Base-by-base conservation (phyloP, 30 jellyfish, hydroid and myxozoan species). In the Hydractinia echinata region DNA sequence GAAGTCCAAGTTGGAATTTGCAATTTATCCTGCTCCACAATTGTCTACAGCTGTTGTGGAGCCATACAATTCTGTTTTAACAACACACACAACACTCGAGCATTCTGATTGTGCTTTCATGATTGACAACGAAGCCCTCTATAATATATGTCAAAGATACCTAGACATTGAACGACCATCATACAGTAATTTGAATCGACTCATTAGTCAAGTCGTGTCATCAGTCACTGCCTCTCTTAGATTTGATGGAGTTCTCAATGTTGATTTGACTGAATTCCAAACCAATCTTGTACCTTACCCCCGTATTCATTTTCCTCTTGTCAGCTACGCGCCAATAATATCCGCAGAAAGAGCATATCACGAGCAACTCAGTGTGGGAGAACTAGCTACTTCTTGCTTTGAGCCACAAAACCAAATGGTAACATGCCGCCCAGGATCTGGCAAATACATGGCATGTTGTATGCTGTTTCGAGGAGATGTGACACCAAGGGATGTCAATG, bases 41-140 rank as follows among this genome's bases (percentile, higher is more conserved):
- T 91, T 91, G 54, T 86, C 97, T 4, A 91, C 97, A 0, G 96
- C 97, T 8, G 97, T 91, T 50, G 96, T 91, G 48, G 97, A 91
- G 83, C 97, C 97, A 4, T 91, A 91, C 88, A 91, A 91, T 85
- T 91, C 97, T 30, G 95, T 91, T 13, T 82, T 91, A 72, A 30
- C 44, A 2, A 30, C 44, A 30, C 44, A 30, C 44, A 30, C 44
- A 30, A 30, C 44, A 30, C 44, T 91, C 82, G 96, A 91, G 66
- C 97, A 86, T 64, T 86, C 96, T 2, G 96, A 91, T 56, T 82
- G 95, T 67, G 96, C 97, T 19, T 91, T 86, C 83, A 85, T 89
- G 97, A 93, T 86, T 55, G 97, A 88, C 54, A 88, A 88, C 86
- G 96, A 88, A 78, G 96, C 96, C 48, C 84, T 89, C 77, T 89